Conservation (phyloP, 2,888 invertebrate species). For the Pollenia amentaria region DNA sequence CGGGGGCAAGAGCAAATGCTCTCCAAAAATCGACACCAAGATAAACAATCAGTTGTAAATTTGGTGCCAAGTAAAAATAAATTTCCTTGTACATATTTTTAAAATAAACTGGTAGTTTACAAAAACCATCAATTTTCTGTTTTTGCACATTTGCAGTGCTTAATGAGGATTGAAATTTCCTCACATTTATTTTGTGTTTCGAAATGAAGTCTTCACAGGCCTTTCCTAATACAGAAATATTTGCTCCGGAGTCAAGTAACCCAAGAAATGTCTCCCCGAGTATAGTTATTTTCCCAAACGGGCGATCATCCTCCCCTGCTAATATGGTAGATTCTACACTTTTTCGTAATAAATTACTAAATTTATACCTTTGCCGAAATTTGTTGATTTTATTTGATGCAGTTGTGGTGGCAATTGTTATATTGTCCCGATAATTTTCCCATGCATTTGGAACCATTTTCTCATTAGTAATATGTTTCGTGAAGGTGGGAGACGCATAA, state of each 20-base stretch:
- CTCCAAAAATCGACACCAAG: not conserved
- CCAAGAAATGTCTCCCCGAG: not conserved
- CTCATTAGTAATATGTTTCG: too few species aligned
- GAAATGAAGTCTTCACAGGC: constrained; percentile 1
- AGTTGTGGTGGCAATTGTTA: too few species aligned
- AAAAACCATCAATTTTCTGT: constrained; percentile 11
- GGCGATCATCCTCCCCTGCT: constrained; percentile 1
- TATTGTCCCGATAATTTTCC: too few species aligned
- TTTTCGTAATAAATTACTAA: not conserved
- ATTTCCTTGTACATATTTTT: constrained; percentile 1
- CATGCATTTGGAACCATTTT: too few species aligned
- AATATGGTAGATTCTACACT: not conserved
- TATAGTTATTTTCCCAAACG: constrained; percentile 26
- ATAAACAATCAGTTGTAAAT: not conserved
- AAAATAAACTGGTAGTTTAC: not conserved
- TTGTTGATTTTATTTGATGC: not conserved
- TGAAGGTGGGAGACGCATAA: too few species aligned
- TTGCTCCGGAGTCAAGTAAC: constrained; percentile 25
- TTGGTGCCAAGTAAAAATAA: not conserved
- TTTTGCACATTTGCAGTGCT: constrained; percentile 40
- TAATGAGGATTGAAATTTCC: not conserved
- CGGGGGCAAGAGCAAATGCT: too few species aligned
- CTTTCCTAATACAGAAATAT: constrained; percentile 42
- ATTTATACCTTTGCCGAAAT: not conserved
- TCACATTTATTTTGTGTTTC: not conserved